Evolutionary conservation across 2,113 vertebrate genomes (phyloP).

Genomic region (Cyanistes caeruleus): DNA sequence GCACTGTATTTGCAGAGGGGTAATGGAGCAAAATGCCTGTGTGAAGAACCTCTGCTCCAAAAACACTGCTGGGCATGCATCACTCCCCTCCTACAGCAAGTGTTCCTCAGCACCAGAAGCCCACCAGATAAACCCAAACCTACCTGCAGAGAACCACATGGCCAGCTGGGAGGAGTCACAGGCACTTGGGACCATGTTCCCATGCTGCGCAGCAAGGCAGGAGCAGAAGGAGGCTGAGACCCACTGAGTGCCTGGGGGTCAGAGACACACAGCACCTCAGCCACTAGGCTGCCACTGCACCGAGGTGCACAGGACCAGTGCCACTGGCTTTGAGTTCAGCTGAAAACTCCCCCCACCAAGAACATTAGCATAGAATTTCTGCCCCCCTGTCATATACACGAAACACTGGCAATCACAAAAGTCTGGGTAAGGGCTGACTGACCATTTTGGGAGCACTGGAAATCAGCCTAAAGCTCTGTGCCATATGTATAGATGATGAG

Average conservation of each 20-base stretch:
- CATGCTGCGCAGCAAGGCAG: rapidly evolving
- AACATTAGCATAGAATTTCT: neutral
- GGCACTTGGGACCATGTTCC: too few species aligned
- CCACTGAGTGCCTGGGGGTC: rapidly evolving
- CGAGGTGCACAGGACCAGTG: neutral
- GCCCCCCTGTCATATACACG: neutral
- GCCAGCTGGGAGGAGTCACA: neutral
- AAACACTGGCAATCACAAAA: neutral
- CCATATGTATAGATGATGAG: neutral
- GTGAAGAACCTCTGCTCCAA: neutral
- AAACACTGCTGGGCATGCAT: neutral
- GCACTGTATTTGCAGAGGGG: neutral
- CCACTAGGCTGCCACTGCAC: rapidly evolving
- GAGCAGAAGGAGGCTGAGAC: neutral
- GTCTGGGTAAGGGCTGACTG: neutral
- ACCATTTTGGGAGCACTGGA: neutral
- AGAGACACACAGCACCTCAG: neutral
- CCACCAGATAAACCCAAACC: rapidly evolving
- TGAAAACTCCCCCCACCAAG: rapidly evolving
- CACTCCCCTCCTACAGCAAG: neutral
- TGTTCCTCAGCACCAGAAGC: neutral
- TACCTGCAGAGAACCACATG: rapidly evolving
- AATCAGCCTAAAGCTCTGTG: neutral
- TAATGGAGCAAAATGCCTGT: neutral
- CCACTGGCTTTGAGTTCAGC: neutral